phyloP scores from a whole-genome alignment of 2,888 invertebrate genomes.

The Nemapogon koenigi region DNA sequence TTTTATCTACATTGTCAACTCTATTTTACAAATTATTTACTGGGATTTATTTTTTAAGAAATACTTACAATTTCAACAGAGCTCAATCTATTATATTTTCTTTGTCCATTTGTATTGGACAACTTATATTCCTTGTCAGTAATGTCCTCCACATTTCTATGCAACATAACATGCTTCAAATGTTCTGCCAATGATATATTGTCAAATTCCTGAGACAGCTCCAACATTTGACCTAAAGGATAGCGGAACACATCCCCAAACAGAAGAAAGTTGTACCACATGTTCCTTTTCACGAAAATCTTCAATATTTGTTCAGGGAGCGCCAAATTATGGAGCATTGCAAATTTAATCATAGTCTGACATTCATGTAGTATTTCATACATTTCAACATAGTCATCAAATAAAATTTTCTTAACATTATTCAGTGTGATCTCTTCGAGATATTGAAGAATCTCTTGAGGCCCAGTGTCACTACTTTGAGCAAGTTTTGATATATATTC shows the following conservation, averaged over 20 bases:
- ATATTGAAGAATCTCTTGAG: slow-evolving; percentile 37
- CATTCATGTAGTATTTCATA: slow-evolving; percentile 57
- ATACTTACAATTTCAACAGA: slow-evolving; percentile 45
- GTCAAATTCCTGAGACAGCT: slow-evolving; percentile 62
- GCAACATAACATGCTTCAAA: slow-evolving; percentile 57
- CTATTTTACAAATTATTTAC: no score
- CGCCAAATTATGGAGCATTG: slow-evolving; percentile 59
- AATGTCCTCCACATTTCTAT: slow-evolving; percentile 40
- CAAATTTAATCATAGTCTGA: slow-evolving; percentile 68
- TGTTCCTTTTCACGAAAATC: slow-evolving; percentile 64
- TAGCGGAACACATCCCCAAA: slow-evolving; percentile 74
- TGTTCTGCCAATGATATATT: slow-evolving; percentile 67
- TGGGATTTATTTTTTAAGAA: no score
- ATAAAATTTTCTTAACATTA: slow-evolving; percentile 27
- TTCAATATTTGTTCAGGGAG: slow-evolving; percentile 66
- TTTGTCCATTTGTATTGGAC: slow-evolving; percentile 35
- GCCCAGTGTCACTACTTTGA: slow-evolving; percentile 44
- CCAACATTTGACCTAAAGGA: slow-evolving; percentile 67
- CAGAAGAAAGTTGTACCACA: slow-evolving; percentile 75
- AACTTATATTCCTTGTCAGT: slow-evolving; percentile 43
- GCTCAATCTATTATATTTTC: slow-evolving; percentile 38
- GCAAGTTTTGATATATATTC: slow-evolving; percentile 47
- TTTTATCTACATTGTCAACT: no score
- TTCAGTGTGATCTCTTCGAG: slow-evolving; percentile 50
- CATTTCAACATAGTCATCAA: slow-evolving; percentile 40